Base-by-base conservation (phyloP, 2,888 invertebrate genomes). In the Pinctada fucata region DNA sequence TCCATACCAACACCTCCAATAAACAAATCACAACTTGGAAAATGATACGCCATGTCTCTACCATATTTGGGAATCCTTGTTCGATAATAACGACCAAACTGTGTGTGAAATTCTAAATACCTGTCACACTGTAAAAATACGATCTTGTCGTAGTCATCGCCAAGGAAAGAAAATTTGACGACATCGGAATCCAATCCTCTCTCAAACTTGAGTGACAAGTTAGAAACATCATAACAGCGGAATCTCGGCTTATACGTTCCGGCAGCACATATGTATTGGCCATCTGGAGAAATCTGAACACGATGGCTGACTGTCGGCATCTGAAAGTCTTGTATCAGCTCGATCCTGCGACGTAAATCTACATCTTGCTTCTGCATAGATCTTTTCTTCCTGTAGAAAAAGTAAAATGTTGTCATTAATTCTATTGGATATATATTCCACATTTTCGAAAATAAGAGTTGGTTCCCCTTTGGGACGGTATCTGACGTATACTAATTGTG, bases 241-340 rank as follows among this genome's bases (percentile, higher is more conserved):
- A 99, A 94, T 88, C 98, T 94, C 0, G 99, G 99, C 91, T 99
- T 99, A 92, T 99, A 99, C 3, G 93, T 91, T 92, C 99, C 99
- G 58, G 98, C 96, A 1, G 97, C 96, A 91, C 98, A 94, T 82
- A 99, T 95, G 91, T 96, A 98, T 84, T 98, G 96, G 31, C 97
- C 96, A 94, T 99, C 99, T 86, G 95, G 95, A 6, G 99, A 97
- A 83, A 97, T 94, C 89, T 95, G 94, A 48, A 99, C 94, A 74
- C 95, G 95, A 31, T 96, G 96, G 90, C 98, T 97, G 0, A 99
- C 95, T 72, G 96, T 97, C 49, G 99, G 99, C 99, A 99, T 99
- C 87, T 98, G 97, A 94, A 99, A 99, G 91, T 99, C 99, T 93
- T 99, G 99, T 85, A 99, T 97, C 66, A 99, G 95, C 93, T 99